A percentile compares a stretch with the other conserved stretches of the same genome.
phyloP scores from a whole-genome alignment of 2,888 invertebrate genomes.

The Ophioninae sp. region DNA sequence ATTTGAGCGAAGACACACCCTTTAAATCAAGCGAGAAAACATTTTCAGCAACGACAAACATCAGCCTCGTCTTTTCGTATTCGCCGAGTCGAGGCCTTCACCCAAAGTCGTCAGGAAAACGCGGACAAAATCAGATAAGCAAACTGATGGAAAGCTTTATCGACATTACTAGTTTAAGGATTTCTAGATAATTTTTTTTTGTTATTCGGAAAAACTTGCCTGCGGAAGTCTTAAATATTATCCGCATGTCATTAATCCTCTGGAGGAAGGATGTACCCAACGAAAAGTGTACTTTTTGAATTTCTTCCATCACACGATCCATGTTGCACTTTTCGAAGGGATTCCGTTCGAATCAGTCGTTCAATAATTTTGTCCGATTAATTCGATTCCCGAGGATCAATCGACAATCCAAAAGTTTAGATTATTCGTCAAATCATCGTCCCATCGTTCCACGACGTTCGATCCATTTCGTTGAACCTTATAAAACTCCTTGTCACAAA shows the following conservation, averaged over 20 bases:
- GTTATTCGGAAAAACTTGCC: slow-evolving; percentile 18
- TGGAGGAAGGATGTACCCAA: background rate
- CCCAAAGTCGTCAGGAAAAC: slow-evolving; percentile 4
- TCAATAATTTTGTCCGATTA: background rate
- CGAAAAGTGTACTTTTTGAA: background rate
- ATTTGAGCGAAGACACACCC: slow-evolving; percentile 79
- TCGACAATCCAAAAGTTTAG: background rate
- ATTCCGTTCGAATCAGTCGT: background rate
- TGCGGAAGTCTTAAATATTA: slow-evolving; percentile 23
- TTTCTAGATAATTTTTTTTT: slow-evolving; percentile 50
- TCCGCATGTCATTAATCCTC: slow-evolving; percentile 36
- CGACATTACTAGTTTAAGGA: slow-evolving; percentile 56
- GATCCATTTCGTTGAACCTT: background rate
- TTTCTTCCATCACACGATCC: background rate
- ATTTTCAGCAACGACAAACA: background rate
- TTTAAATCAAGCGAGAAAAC: slow-evolving; percentile 18
- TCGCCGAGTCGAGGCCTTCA: slow-evolving; percentile 2
- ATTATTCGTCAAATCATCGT: slow-evolving; percentile 14
- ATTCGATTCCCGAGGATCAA: background rate
- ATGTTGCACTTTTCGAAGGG: background rate
- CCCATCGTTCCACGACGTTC: background rate
- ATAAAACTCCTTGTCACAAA: background rate
- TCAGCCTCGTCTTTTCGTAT: slow-evolving; percentile 6
- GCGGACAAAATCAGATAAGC: background rate
- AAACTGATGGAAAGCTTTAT: slow-evolving; percentile 45